Evolutionary conservation across 64 coral and sea anemone species (phyloP).

Genomic region (Porites australiensis): DNA sequence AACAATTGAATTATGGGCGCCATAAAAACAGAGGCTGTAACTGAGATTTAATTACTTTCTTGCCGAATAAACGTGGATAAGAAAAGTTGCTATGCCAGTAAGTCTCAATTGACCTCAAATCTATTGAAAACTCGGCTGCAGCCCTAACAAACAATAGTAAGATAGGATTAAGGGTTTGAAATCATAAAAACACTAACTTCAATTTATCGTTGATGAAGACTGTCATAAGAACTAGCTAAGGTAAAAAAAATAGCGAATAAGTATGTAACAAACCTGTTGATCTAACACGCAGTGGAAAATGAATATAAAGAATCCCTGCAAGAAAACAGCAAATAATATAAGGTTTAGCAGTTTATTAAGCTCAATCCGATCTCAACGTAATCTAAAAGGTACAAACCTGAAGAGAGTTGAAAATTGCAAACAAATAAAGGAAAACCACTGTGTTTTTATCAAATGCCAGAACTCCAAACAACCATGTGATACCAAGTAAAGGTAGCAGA

Average conservation of each 20-base stretch:
- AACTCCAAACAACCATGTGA: constrained; percentile 77
- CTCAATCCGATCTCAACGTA: not conserved
- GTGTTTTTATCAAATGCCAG: constrained; percentile 53
- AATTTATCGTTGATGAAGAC: too few relatives aligned
- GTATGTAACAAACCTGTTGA: constrained; percentile 52
- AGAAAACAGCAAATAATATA: not conserved
- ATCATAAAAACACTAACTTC: too few relatives aligned
- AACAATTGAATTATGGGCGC: too few relatives aligned
- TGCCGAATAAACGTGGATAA: too few relatives aligned
- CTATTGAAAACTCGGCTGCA: too few relatives aligned
- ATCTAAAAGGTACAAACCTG: constrained; percentile 50
- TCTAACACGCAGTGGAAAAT: constrained; percentile 72
- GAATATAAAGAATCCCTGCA: constrained; percentile 75
- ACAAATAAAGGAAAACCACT: constrained; percentile 71
- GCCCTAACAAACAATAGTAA: too few relatives aligned
- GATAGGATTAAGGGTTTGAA: too few relatives aligned
- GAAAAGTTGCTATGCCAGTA: too few relatives aligned
- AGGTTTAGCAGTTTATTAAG: not conserved
- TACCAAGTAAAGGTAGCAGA: constrained; percentile 59
- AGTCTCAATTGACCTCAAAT: too few relatives aligned
- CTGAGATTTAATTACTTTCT: too few relatives aligned
- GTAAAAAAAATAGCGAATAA: not conserved
- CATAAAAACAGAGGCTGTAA: too few relatives aligned
- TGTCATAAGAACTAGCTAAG: too few relatives aligned
- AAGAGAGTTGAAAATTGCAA: constrained; percentile 79